Percentiles rank a stretch among this genome's conserved stretches.
phyloP scores from a whole-genome alignment of 2,797 vertebrate species.

The Propithecus perrieri region DNA sequence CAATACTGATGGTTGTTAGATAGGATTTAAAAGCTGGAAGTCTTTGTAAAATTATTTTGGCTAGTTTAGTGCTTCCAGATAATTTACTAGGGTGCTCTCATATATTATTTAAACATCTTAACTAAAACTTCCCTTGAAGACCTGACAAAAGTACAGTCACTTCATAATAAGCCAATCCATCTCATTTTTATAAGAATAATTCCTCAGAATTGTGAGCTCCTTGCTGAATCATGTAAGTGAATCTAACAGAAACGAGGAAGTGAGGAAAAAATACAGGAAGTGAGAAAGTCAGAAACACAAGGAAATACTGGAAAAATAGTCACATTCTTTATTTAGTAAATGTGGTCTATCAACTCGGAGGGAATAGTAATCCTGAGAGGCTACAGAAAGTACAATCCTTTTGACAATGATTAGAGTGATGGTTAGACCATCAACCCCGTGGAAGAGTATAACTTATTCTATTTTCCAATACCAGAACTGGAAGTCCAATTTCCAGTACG shows the following conservation, averaged over 20 bases:
- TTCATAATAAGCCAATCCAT: not conserved
- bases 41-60: constrained; percentile 79
- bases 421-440: not conserved
- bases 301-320: not conserved
- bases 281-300: not conserved
- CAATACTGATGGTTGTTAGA: constrained; percentile 72
- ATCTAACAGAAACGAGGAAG: not conserved
- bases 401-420: not conserved
- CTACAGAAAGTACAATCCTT: not conserved
- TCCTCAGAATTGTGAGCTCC: not conserved
- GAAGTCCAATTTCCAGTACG: not conserved
- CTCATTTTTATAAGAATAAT: constrained; percentile 8
- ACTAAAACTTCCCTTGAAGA: not conserved
- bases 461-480: not conserved
- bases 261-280: not conserved
- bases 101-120: constrained; percentile 71
- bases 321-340: not conserved
- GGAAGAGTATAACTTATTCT: not conserved
- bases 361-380: not conserved
- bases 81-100: constrained; percentile 63
- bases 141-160: not conserved
- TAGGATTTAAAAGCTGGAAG: constrained; percentile 77
- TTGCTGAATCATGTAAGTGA: not conserved
- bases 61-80: constrained; percentile 62
- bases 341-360: not conserved